These are phyloP conservation scores for Oegoconia quadripuncta DNA, from an alignment of 2,888 invertebrate genomes.

Conservation along the genomic window DNA sequence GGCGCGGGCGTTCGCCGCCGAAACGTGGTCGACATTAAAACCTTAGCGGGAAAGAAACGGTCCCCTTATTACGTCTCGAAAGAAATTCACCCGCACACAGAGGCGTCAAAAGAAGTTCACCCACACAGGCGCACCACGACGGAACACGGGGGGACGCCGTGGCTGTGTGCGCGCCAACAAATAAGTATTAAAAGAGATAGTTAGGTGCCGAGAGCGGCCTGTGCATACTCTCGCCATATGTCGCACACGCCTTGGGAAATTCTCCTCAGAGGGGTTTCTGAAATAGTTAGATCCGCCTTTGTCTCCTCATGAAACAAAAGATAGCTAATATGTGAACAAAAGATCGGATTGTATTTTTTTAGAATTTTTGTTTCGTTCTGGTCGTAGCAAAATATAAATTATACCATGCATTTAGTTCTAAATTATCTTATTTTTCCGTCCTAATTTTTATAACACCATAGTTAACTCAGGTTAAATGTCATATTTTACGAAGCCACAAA, in stretches of 20 bases:
- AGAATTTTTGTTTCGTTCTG: too few relatives aligned
- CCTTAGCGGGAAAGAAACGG: slow-evolving; percentile 79
- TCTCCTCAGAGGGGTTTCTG: slow-evolving; percentile 28
- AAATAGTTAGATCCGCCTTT: slow-evolving; percentile 2
- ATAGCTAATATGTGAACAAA: slow-evolving; percentile 1
- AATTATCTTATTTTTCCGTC: too few relatives aligned
- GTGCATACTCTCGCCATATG: slow-evolving; percentile 48
- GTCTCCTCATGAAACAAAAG: slow-evolving; percentile 6
- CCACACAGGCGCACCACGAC: slow-evolving; percentile 57
- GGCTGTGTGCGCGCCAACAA: slow-evolving; percentile 53
- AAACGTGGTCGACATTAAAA: slow-evolving; percentile 79
- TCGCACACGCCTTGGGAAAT: slow-evolving; percentile 33
- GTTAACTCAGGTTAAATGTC: too few relatives aligned
- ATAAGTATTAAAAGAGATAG: slow-evolving; percentile 78
- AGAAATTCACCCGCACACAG: slow-evolving; percentile 76
- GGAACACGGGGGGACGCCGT: slow-evolving; percentile 53
- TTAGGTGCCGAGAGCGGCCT: slow-evolving; percentile 52
- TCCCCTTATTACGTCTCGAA: slow-evolving; percentile 80
- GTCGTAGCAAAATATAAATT: too few relatives aligned
- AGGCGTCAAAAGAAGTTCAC: slow-evolving; percentile 68
- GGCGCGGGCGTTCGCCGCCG: slow-evolving; percentile 76
- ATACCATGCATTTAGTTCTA: too few relatives aligned
- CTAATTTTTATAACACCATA: too few relatives aligned
- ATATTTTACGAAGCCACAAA: too few relatives aligned
- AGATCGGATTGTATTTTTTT: too few relatives aligned